These are phyloP conservation scores for Poicephalus meyeri DNA, from an alignment of 2,113 vertebrate genomes.

Conservation along the genomic window DNA sequence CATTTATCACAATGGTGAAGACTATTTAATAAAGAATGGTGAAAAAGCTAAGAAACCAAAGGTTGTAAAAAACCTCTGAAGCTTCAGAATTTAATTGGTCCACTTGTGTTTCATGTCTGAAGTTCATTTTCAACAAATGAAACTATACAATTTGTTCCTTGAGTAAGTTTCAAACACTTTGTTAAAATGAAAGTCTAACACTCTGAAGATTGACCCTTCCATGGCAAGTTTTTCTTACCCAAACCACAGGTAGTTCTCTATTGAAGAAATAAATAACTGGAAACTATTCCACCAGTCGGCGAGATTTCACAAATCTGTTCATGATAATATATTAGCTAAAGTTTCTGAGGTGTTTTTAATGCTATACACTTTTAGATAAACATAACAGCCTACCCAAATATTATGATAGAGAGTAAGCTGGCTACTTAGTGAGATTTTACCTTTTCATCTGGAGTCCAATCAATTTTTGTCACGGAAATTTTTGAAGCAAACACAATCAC, in stretches of 20 bases:
- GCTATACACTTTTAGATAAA: background rate
- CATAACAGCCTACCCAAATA: background rate
- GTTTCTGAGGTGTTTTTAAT: background rate
- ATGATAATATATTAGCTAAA: background rate
- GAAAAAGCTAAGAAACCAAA: background rate
- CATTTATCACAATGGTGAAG: background rate
- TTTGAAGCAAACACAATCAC: conserved; percentile 80
- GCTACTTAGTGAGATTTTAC: conserved; percentile 68
- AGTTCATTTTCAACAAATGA: background rate
- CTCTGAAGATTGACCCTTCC: background rate
- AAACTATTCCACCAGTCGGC: background rate
- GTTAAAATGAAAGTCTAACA: background rate
- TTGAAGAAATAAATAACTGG: background rate
- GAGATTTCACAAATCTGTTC: background rate
- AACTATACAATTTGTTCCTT: background rate
- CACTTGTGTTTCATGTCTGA: background rate
- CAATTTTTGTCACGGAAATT: conserved; percentile 77
- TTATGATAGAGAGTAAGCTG: background rate
- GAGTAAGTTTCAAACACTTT: background rate
- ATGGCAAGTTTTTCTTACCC: background rate
- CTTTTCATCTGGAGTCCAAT: conserved; percentile 82
- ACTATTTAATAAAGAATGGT: background rate
- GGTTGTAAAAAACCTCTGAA: background rate
- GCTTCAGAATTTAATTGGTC: background rate
- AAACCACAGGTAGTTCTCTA: background rate